These are phyloP conservation scores for Coregonus clupeaformis DNA, from an alignment of 2,113 vertebrate species.

Conservation along the genomic window DNA sequence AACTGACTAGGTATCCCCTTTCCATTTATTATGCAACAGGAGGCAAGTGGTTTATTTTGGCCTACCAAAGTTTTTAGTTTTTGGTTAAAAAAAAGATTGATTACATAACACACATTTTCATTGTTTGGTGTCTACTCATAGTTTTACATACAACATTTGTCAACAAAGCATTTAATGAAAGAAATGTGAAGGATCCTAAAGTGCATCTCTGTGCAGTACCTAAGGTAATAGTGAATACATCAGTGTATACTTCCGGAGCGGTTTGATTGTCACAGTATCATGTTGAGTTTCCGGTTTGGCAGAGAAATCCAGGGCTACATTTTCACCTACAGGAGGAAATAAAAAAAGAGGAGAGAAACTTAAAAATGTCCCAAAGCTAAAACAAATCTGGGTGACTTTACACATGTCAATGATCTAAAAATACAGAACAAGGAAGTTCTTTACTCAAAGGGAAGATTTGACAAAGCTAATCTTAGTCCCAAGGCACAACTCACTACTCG, in stretches of 20 bases:
- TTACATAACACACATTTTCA: too few relatives aligned
- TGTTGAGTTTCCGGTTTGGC: slow-evolving; percentile 3
- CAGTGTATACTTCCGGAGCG: neutral
- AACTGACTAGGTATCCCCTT: too few relatives aligned
- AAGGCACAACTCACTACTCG: neutral
- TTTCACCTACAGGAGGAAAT: slow-evolving; percentile 4
- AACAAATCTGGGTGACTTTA: neutral
- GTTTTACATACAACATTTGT: too few relatives aligned
- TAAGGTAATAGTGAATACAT: neutral
- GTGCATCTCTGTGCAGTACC: neutral
- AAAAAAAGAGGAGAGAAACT: neutral
- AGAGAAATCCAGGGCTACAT: neutral
- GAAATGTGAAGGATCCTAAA: too few relatives aligned
- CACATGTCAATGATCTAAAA: neutral
- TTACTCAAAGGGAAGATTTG: neutral
- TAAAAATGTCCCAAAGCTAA: neutral
- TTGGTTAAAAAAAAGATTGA: too few relatives aligned
- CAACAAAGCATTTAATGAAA: too few relatives aligned
- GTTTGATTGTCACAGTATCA: neutral
- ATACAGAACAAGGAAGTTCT: neutral
- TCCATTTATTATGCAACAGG: too few relatives aligned
- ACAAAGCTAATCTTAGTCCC: neutral
- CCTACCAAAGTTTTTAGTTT: too few relatives aligned
- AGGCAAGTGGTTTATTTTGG: too few relatives aligned
- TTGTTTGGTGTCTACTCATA: too few relatives aligned